Conservation (phyloP, 2,113 vertebrate genomes). For the Serinus canaria region DNA sequence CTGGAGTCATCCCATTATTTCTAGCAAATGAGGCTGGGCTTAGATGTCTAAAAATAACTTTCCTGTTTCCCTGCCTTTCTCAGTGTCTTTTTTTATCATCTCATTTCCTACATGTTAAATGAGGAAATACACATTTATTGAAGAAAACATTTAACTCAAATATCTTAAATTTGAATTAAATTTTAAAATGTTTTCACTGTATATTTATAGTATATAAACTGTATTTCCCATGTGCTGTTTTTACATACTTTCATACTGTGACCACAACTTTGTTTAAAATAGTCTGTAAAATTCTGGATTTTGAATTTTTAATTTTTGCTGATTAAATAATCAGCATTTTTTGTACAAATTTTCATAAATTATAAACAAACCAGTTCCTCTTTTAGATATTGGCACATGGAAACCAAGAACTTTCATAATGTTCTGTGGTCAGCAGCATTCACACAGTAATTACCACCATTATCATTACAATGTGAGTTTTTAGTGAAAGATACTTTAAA, state of each 20-base stretch:
- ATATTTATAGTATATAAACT: neutral
- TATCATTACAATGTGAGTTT: neutral
- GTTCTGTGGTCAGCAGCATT: slow-evolving; percentile 20
- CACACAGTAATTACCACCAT: neutral
- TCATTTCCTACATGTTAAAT: neutral
- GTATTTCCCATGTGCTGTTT: neutral
- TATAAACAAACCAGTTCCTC: slow-evolving; percentile 51
- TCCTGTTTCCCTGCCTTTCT: neutral
- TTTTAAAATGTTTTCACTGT: neutral
- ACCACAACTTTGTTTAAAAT: neutral
- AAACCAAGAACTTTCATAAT: slow-evolving; percentile 61
- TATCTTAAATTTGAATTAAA: neutral
- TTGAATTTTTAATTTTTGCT: slow-evolving; percentile 11
- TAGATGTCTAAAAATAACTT: slow-evolving; percentile 13
- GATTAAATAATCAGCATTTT: neutral
- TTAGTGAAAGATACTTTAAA: neutral
- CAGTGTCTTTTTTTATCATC: neutral
- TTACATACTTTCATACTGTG: neutral
- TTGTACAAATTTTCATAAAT: slow-evolving; percentile 9
- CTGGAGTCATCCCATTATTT: neutral
- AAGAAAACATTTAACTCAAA: neutral
- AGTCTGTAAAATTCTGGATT: neutral
- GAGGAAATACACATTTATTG: neutral
- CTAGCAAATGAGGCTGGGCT: neutral
- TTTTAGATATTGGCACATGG: slow-evolving; percentile 46